Evolutionary conservation across 2,113 vertebrate genomes (phyloP).

Genomic region (Cryptotis parvus): DNA sequence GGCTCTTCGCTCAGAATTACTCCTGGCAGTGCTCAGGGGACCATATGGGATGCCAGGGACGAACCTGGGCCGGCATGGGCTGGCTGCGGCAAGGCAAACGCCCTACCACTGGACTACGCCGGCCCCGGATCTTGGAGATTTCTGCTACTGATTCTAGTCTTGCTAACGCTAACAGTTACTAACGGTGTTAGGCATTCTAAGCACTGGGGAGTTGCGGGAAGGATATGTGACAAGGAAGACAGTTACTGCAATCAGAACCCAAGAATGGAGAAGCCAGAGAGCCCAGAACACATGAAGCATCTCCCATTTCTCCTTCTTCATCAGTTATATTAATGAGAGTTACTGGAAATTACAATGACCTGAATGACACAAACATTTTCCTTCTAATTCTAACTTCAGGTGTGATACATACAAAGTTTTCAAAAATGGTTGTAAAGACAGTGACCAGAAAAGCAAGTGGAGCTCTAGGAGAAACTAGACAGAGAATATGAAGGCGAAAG

Average conservation of each 20-base stretch:
- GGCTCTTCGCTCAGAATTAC: too few relatives aligned
- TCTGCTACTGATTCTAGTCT: neutral
- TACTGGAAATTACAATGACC: constrained; percentile 10
- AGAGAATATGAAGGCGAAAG: constrained; percentile 24
- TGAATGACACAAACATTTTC: neutral
- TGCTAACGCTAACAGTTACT: constrained; percentile 10
- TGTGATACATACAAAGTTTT: constrained; percentile 20
- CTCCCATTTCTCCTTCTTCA: constrained; percentile 1
- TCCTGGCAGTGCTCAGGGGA: too few relatives aligned
- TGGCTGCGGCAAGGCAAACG: too few relatives aligned
- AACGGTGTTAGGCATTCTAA: constrained; percentile 14
- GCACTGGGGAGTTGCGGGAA: neutral
- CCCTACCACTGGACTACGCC: too few relatives aligned
- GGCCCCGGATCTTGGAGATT: constrained; percentile 40
- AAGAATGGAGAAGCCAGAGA: neutral
- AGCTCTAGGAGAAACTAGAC: constrained; percentile 2
- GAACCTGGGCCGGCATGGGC: too few relatives aligned
- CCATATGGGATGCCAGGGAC: too few relatives aligned
- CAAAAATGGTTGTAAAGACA: constrained; percentile 8
- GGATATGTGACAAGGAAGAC: neutral
- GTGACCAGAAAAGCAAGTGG: constrained; percentile 26
- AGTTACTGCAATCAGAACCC: constrained; percentile 32
- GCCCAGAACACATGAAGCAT: neutral
- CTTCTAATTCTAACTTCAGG: constrained; percentile 53
- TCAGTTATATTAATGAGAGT: neutral